Evolutionary conservation across 2,113 vertebrate genomes (phyloP).

Genomic region (Alces alces): DNA sequence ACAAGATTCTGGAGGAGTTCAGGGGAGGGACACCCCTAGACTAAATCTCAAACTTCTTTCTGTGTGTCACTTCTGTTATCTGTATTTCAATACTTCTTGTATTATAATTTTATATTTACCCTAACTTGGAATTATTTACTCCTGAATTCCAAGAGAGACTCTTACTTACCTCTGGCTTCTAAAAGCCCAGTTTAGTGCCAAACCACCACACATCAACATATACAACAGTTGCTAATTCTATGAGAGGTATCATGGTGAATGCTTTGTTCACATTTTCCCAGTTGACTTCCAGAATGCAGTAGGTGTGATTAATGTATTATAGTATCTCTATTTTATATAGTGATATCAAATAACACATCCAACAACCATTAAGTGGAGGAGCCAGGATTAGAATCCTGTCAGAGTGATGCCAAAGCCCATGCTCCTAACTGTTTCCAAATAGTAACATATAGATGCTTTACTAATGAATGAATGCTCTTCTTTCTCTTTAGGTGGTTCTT

Average conservation of each 20-base stretch:
- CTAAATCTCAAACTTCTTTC: neutral
- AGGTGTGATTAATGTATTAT: neutral
- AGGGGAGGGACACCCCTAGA: neutral
- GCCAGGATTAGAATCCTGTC: neutral
- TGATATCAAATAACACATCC: neutral
- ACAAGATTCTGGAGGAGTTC: neutral
- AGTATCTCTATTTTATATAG: neutral
- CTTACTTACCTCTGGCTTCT: neutral
- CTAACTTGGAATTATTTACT: neutral
- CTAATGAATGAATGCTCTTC: neutral
- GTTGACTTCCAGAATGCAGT: neutral
- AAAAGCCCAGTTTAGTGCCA: neutral
- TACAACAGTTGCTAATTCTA: neutral
- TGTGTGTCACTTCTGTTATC: neutral
- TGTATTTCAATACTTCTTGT: neutral
- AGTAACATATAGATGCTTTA: neutral
- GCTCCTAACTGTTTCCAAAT: neutral
- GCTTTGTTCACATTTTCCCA: neutral
- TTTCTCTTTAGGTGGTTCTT: neutral
- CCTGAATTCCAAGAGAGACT: neutral
- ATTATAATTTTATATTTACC: neutral
- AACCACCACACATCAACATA: neutral
- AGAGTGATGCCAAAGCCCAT: neutral
- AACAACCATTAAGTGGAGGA: neutral
- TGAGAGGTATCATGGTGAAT: neutral